Evolutionary conservation across 2,888 invertebrate species (phyloP), one percentile per base, ranked within the genome.

Genomic region (Sylvicola cinctus): DNA sequence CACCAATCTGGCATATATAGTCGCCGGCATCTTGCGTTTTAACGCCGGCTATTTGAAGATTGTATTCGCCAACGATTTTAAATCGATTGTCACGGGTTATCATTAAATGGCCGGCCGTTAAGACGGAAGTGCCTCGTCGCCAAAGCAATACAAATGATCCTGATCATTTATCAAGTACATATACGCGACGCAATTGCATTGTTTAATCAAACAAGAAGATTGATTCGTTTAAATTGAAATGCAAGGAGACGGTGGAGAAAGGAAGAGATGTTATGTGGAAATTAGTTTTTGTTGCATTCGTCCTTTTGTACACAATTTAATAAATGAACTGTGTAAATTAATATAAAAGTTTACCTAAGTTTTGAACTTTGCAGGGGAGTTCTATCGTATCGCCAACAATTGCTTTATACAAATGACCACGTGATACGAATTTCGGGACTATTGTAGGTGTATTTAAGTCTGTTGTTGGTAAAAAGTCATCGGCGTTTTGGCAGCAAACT

Each of bases 311-410:
- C 5, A 27, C 27, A 27, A 27, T 25, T 25, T 25, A 25, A 25
- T 25, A 10, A 10, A 25, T 25, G 10, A 25, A n/a, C n/a, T n/a
- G n/a, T n/a, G n/a, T n/a, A n/a, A n/a, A n/a, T n/a, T n/a, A n/a
- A n/a, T n/a, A n/a, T n/a, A n/a, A n/a, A n/a, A n/a, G n/a, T 16
- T 35, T 31, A 36, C 38, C 57, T 44, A 79, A 61, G 52, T 80
- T 76, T 51, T 79, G 77, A 10, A 80, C 78, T 56, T 79, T 77
- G 45, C 80, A 81, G 7, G 80, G 80, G 37, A 81, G 57, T 32
- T 75, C 66, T 33, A 81, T 63, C 0, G 78, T 77, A 50, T 81
- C 80, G 4, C 80, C 80, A 2, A 75, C 73, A 31, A 79, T 76
- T 0, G 76, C 77, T 43, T 77, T 63, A 58, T 76, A 80, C 6